Evolutionary conservation across 92 coral and sea anemone genomes (phyloP).

Genomic region (Porites cylindrica): DNA sequence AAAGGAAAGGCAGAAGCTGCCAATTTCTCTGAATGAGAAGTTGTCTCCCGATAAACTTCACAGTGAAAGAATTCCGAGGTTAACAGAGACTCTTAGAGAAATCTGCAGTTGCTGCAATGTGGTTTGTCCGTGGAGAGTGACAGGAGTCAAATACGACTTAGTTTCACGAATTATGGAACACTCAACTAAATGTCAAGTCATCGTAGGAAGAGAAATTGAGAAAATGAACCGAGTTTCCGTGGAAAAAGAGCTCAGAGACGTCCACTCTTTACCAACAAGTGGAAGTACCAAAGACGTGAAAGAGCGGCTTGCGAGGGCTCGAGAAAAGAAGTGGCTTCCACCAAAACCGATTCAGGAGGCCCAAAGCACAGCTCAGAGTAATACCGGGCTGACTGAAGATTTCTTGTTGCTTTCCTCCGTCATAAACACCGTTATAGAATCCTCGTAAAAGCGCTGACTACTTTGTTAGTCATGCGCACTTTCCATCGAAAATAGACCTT

Average conservation of each 20-base stretch:
- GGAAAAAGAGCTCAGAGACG: slow-evolving; percentile 27
- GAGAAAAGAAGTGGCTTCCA: slow-evolving; percentile 26
- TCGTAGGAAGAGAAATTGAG: slow-evolving; percentile 13
- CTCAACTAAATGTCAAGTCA: slow-evolving; percentile 13
- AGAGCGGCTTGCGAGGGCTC: slow-evolving; percentile 32
- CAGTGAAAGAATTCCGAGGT: slow-evolving; percentile 31
- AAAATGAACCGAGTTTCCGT: not conserved
- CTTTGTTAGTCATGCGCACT: not conserved
- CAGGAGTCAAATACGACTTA: slow-evolving; percentile 65
- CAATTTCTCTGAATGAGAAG: slow-evolving; percentile 34
- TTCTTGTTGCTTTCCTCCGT: slow-evolving; percentile 29
- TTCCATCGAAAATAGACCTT: too few relatives aligned
- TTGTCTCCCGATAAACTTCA: slow-evolving; percentile 51
- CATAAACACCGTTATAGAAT: slow-evolving; percentile 9
- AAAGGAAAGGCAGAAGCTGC: slow-evolving; percentile 21
- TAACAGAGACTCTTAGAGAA: slow-evolving; percentile 44
- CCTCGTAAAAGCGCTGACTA: not conserved
- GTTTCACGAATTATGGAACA: slow-evolving; percentile 69
- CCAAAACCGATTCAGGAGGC: not conserved
- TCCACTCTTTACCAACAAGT: slow-evolving; percentile 37
- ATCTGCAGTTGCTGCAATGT: slow-evolving; percentile 51
- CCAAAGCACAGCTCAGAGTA: slow-evolving; percentile 3
- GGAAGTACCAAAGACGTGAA: slow-evolving; percentile 27
- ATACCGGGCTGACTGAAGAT: slow-evolving; percentile 30
- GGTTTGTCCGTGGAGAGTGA: slow-evolving; percentile 48